Base-by-base conservation (phyloP, 2,888 invertebrate species). In the Ornithoptera alexandrae region DNA sequence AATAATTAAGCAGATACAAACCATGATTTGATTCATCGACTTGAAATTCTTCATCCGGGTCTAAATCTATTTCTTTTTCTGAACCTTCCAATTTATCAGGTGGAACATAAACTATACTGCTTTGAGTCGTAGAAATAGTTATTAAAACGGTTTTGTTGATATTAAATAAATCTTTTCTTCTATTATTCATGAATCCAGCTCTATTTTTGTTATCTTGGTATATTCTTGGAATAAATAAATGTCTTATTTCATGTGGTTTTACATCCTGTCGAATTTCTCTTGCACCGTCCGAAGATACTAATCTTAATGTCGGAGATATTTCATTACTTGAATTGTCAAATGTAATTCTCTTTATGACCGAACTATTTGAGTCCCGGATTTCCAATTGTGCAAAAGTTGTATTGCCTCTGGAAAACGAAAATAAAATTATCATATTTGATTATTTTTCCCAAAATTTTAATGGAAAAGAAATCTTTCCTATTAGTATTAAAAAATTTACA, bases 11-110 rank as follows among this genome's bases (percentile, higher is more conserved):
- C 73, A 93, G 80, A 81, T 93, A 93, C 20, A 93, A 74, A 56
- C 93, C 93, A 75, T 93, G 93, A 76, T 92, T 93, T 0, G 93
- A 93, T 80, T 93, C 93, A 72, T 93, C 93, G 1, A 93, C 93
- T 84, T 93, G 93, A 69, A 93, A 92, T 71, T 90, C 93, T 84
- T 93, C 93, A 75, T 93, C 93, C 0, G 92, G 92, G 73, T 93
- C 93, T 74, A 92, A 79, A 70, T 92, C 88, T 39, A 88, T 78
- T 79, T 90, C 92, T 78, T 91, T 90, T 71, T 92, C 91, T 30
- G 87, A 79, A 56, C 87, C 90, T 79, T 92, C 91, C 72, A 88
- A 79, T 72, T 89, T 90, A 75, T 92, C 92, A 56, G 92, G 92
- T 81, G 92, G 92, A 66, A 92, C 84, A 71, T 91, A 92, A 68